These are phyloP conservation scores for Pachycephala philippinensis DNA, from an alignment of 2,113 vertebrate genomes.

Conservation along the genomic window DNA sequence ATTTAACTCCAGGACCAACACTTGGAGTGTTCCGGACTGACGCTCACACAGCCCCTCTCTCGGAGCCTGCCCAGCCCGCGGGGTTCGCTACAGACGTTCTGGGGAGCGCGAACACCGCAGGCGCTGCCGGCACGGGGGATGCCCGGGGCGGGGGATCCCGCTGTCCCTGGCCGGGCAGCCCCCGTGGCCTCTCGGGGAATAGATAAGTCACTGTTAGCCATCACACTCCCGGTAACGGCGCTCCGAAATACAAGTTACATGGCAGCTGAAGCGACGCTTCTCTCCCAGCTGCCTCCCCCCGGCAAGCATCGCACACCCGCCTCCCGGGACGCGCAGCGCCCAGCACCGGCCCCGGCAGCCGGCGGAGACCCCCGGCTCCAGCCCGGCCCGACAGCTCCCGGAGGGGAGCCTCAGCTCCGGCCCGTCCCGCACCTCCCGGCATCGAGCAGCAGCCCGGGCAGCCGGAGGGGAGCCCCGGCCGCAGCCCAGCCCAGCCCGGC, in stretches of 20 bases:
- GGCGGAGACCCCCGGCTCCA: not conserved
- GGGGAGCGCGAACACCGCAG: not conserved
- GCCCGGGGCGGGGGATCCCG: not conserved
- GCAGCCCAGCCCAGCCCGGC: not conserved
- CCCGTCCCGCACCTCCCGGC: not conserved
- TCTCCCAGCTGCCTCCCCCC: not conserved
- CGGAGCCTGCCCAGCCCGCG: not conserved
- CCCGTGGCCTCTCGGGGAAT: not conserved
- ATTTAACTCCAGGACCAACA: not conserved
- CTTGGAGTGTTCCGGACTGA: not conserved
- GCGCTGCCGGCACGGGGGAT: not conserved
- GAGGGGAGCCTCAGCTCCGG: not conserved
- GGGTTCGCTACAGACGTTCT: not conserved
- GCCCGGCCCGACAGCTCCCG: not conserved
- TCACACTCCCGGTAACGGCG: not conserved
- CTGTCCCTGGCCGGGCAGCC: not conserved
- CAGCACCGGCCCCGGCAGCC: not conserved
- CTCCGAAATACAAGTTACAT: not conserved
- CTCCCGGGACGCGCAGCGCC: not conserved
- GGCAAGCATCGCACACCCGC: not conserved
- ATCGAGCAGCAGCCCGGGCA: not conserved
- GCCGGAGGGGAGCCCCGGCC: not conserved
- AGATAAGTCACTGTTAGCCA: not conserved
- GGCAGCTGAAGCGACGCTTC: not conserved
- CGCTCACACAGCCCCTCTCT: not conserved